Evolutionary conservation across 2,888 invertebrate genomes (phyloP), one percentile per base, ranked within the genome.

Genomic region (Lasioglossum vierecki): DNA sequence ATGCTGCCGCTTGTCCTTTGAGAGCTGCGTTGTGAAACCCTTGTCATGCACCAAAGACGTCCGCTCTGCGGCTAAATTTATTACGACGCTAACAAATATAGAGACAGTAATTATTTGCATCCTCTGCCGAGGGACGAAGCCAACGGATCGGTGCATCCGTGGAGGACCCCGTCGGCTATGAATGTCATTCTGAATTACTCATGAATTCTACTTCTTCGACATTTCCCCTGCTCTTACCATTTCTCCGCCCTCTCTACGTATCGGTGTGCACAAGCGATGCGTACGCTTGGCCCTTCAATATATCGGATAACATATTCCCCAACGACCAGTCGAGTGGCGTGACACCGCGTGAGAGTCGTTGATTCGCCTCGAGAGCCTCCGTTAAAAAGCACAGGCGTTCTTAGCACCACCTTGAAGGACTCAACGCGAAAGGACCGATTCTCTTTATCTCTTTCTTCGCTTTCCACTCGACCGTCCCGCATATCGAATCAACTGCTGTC

Each of bases 81-180:
- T 80, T 83, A 76, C 88, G 60, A 79, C 57, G 70, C 22, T 86
- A 90, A 88, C 88, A 85, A 89, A 86, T 80, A 80, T 81, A 76
- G 73, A 53, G 53, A 60, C 76, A 63, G 79, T 79, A 85, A 90
- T 90, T 86, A 90, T 90, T 90, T 88, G 87, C 88, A 90, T 89
- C 76, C 68, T 66, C 68, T 46, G 85, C 82, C 87, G 22, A 60
- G 70, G 63, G 80, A 71, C 41, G 60, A 78, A 82, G 70, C 41
- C 63, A 13, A 15, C 44, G 68, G 73, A 82, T 76, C 70, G 68
- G n/a, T 15, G 11, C 35, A 39, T 60, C 35, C 22, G 8, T 6
- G 22, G 71, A 77, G 66, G 60, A 49, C 71, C 11, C 22, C 9
- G 18, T n/a, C 35, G 39, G 22, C 22, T 49, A n/a, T 22, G 30